phyloP scores from a whole-genome alignment of 2,888 invertebrate species.

The Sclerodermus sp. region DNA sequence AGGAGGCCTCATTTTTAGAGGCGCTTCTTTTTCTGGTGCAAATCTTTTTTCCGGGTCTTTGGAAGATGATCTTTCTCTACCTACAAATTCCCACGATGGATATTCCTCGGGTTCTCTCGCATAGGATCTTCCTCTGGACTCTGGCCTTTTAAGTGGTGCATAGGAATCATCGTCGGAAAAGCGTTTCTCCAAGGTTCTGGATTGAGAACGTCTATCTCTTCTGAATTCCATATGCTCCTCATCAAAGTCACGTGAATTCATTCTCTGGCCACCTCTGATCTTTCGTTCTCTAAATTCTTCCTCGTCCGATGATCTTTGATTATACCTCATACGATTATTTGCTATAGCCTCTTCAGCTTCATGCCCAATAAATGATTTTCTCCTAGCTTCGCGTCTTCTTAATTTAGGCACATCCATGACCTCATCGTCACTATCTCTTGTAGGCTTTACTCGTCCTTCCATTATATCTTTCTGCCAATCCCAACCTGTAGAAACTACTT shows the following conservation, averaged over 20 bases:
- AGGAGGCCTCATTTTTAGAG: conserved; percentile 26
- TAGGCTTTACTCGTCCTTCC: neutral
- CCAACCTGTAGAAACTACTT: conserved; percentile 15
- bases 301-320: conserved; percentile 11
- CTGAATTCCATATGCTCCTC: conserved; percentile 17
- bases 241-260: conserved; percentile 22
- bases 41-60: conserved; percentile 29
- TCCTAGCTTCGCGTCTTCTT: conserved; percentile 8
- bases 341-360: conserved; percentile 8
- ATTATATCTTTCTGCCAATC: conserved; percentile 19
- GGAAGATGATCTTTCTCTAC: conserved; percentile 33
- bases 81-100: conserved; percentile 35
- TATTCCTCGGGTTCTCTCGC: conserved; percentile 30
- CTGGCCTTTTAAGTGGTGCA: conserved; percentile 12
- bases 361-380: conserved; percentile 17
- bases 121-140: conserved; percentile 26
- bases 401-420: conserved; percentile 7
- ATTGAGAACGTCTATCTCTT: conserved; percentile 29
- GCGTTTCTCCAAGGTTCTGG: conserved; percentile 17
- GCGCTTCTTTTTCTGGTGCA: conserved; percentile 30
- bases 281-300: conserved; percentile 17
- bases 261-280: conserved; percentile 29
- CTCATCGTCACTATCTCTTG: conserved; percentile 20
- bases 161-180: neutral
- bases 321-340: conserved; percentile 11